Evolutionary conservation across 2,797 vertebrate species (phyloP).

Genomic region (Sebastes steindachneri): DNA sequence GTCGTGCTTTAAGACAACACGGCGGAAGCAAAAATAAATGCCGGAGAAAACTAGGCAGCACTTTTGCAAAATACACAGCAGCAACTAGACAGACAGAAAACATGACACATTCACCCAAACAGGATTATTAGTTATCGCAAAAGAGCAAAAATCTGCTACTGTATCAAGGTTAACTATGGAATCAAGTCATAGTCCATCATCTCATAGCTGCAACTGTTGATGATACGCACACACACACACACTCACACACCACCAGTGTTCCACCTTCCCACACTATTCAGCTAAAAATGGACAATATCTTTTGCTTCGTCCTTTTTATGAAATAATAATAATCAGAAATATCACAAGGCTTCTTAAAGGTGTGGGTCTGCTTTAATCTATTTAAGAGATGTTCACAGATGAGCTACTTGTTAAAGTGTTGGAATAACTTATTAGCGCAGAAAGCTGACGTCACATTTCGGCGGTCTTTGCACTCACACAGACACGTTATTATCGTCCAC

Average conservation of each 20-base stretch:
- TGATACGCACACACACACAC: not conserved
- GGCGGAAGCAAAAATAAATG: not conserved
- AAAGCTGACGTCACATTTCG: not conserved
- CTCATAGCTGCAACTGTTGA: slow-evolving; percentile 41
- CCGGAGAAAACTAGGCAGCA: not conserved
- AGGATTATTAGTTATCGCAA: not conserved
- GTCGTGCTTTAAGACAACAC: slow-evolving; percentile 8
- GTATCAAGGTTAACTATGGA: not conserved
- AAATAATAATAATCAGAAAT: not conserved
- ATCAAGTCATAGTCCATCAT: slow-evolving; percentile 20
- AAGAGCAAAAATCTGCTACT: not conserved
- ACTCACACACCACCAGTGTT: not conserved
- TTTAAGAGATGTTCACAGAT: not conserved
- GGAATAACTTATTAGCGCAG: not conserved
- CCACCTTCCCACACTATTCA: not conserved
- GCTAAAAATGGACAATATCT: not conserved
- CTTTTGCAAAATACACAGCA: not conserved
- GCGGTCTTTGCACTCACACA: not conserved
- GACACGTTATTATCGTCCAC: not conserved
- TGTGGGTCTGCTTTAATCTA: not conserved
- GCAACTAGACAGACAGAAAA: not conserved
- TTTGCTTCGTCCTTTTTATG: not conserved
- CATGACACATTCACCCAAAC: not conserved
- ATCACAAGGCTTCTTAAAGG: not conserved
- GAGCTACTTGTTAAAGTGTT: not conserved